These are phyloP conservation scores for Rhagologus leucostigma DNA, from an alignment of 2,113 vertebrate species.

Conservation along the genomic window DNA sequence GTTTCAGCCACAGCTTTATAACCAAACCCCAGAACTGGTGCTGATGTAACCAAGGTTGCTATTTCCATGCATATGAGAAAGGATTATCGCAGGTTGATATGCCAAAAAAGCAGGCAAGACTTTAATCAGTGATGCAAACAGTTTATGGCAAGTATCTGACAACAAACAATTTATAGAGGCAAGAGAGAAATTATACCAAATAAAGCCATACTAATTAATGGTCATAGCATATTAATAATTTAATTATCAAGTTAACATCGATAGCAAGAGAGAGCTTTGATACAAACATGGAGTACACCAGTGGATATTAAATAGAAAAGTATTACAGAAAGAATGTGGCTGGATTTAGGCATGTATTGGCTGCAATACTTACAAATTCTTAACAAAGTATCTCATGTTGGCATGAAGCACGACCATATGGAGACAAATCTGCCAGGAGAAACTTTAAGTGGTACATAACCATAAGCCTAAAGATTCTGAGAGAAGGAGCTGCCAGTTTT, in stretches of 20 bases:
- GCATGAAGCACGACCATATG: neutral
- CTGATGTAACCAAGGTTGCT: neutral
- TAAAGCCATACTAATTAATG: neutral
- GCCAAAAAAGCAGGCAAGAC: neutral
- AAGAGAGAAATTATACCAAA: neutral
- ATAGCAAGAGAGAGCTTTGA: neutral
- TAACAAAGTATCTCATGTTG: slow-evolving; percentile 19
- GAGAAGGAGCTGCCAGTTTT: neutral
- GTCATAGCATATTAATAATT: neutral
- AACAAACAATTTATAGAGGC: neutral
- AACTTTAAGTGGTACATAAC: slow-evolving; percentile 15
- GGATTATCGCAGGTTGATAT: neutral
- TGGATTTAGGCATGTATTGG: neutral
- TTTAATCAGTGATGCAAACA: neutral
- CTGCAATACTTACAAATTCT: neutral
- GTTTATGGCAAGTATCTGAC: neutral
- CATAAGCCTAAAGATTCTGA: neutral
- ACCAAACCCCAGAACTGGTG: neutral
- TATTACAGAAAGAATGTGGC: neutral
- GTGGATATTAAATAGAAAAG: neutral
- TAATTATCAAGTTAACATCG: neutral
- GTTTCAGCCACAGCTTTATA: neutral
- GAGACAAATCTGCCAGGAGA: slow-evolving; percentile 21
- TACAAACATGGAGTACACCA: neutral
- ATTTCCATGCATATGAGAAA: neutral